Evolutionary conservation across 2,113 vertebrate genomes (phyloP), one percentile per base, ranked within the genome.

Genomic region (Axis porcinus): DNA sequence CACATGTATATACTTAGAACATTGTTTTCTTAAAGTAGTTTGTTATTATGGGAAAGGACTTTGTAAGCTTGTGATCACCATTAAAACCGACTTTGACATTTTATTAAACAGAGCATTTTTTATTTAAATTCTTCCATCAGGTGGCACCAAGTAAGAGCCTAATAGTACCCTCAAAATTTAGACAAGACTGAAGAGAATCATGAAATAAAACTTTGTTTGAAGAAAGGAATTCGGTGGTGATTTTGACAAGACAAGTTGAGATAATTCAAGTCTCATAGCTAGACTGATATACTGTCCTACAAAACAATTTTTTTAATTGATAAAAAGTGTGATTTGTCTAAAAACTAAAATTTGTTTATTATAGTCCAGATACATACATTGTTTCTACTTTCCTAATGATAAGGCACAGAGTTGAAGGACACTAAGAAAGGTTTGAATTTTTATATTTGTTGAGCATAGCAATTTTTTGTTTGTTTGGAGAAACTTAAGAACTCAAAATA

Each of bases 111-210:
- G 57, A 27, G 2, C 79, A 15, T 60, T 94, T 93, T 97, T 76
- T 88, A 57, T 96, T 96, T 89, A 95, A 92, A 45, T 87, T 95
- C 19, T 95, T 81, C 70, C 40, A 64, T 87, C 87, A 86, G 40
- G n/a, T 96, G 50, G 47, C 36, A 93, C 76, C 81, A 97, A 89
- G 83, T 95, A 93, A 86, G 60, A 96, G 86, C 57, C 40, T 93
- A 95, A 54, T 14, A 45, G 3, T 92, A 89, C 57, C 10, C 50
- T 88, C 27, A 94, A 94, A 90, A 74, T 86, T 93, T 95, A 91
- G 52, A 58, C 1, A 86, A 92, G 30, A 95, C 52, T 94, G 47
- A 81, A 95, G 14, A 12, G 33, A 88, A 76, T 50, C 25, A 85
- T 23, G 36, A n/a, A 89, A 91, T 87, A 25, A 81, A 40, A 4